Evolutionary conservation across 2,797 vertebrate species (phyloP), one percentile per base, ranked within the genome.

Genomic region (Glyptemys insculpta): DNA sequence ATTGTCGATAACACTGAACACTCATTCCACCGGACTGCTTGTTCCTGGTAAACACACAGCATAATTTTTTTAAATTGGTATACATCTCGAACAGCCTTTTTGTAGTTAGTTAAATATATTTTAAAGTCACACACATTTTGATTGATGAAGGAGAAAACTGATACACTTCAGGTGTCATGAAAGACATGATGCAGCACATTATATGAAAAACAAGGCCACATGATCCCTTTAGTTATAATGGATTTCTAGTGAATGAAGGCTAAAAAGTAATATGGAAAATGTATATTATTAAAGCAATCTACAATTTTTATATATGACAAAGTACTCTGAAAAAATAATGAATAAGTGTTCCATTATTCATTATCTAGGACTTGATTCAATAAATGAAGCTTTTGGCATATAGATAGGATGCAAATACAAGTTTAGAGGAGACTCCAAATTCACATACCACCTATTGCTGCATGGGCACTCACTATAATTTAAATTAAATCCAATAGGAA

Each of bases 201-300:
- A 68, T 76, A 15, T 2, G 76, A 94, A 92, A 52, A 65, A 27
- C 0, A 0, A 4, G 62, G 52, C 74, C 14, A 78, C 74, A 19
- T 56, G 50, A 54, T 83, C 85, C 50, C 27, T 62, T 79, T 37
- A 91, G 5, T 18, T 91, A 81, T 93, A 95, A 85, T 50, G 1
- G 12, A 83, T 92, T 92, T 94, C 56, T 95, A 92, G 88, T 81
- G 86, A 94, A 91, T 92, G 86, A 91, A 96, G 89, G 1, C 4
- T 53, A 85, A 89, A 93, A 91, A 16, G 1, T 44, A 74, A 44
- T 54, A 78, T 65, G 72, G 62, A 19, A 79, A 92, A 83, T 25
- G 1, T n/a, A 31, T 85, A 2, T 59, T 91, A 34, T 87, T 93
- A 92, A 92, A 91, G 3, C 23, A 93, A 79, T 53, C 14, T 86